phyloP scores from a whole-genome alignment of 2,113 vertebrate genomes.

The Galbula dea region DNA sequence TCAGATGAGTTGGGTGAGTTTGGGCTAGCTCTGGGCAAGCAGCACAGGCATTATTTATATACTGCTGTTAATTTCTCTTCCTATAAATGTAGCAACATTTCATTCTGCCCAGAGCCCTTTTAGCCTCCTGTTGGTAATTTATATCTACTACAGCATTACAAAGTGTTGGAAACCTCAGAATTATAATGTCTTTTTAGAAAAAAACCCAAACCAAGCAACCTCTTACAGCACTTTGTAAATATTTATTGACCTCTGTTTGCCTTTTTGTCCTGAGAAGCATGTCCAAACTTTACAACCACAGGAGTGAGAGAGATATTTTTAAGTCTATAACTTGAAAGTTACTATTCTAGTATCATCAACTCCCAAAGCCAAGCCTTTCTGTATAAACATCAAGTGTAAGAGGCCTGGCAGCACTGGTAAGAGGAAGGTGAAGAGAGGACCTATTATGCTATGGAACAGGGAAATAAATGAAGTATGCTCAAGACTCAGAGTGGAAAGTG shows the following conservation, averaged over 20 bases:
- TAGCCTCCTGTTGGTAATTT: conserved; percentile 20
- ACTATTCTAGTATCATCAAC: background rate
- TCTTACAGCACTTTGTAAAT: background rate
- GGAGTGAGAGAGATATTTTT: background rate
- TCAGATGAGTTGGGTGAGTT: conserved; percentile 1
- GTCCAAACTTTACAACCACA: background rate
- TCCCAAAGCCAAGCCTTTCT: background rate
- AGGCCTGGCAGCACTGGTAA: background rate
- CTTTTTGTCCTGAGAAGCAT: background rate
- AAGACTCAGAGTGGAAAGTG: no score
- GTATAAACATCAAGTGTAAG: background rate
- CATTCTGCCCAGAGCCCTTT: conserved; percentile 17
- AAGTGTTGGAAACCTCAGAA: conserved; percentile 1
- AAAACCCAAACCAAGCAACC: background rate
- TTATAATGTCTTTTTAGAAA: background rate
- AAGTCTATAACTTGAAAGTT: background rate
- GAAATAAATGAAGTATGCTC: background rate
- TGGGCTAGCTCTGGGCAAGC: conserved; percentile 17
- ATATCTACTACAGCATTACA: conserved; percentile 26
- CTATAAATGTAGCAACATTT: background rate
- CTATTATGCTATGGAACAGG: background rate
- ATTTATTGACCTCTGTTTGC: background rate
- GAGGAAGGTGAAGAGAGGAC: background rate
- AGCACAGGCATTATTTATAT: conserved; percentile 13
- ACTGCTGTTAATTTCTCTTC: background rate